A percentile compares a stretch with the other conserved stretches of the same genome.
Evolutionary conservation across 1,140 invertebrate genomes (phyloP).

Genomic region (Heterodera carotae): DNA sequence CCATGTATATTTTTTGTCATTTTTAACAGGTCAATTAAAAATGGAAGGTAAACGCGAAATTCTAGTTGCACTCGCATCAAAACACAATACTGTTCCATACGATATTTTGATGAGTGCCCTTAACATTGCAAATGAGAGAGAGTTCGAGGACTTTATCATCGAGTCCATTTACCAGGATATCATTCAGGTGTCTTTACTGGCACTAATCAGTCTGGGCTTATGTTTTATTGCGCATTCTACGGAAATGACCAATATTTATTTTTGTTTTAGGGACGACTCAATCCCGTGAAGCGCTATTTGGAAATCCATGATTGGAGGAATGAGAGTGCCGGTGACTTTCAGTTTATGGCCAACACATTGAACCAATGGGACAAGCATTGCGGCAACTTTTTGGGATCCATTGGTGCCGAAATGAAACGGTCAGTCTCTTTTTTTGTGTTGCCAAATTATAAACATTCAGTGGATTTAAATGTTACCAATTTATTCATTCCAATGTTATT

Average conservation of each 20-base stretch:
- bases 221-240: not conserved
- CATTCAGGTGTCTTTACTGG: conserved; percentile 3
- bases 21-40: not conserved
- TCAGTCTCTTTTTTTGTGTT: not conserved
- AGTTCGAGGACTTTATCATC: conserved; percentile 26
- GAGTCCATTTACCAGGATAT: conserved; percentile 23
- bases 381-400: conserved; percentile 1
- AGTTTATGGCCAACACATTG: conserved; percentile 17
- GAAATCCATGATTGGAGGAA: conserved; percentile 22
- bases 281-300: conserved; percentile 15
- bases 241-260: too few species aligned
- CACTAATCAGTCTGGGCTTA: too few species aligned
- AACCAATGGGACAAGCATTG: conserved; percentile 20
- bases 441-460: too few species aligned
- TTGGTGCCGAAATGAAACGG: conserved; percentile 5
- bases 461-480: too few species aligned
- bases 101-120: conserved; percentile 22
- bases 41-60: not conserved
- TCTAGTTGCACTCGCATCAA: conserved; percentile 20
- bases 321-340: not conserved
- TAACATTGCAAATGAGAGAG: conserved; percentile 15
- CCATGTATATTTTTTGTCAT: too few species aligned
- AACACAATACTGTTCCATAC: conserved; percentile 17
- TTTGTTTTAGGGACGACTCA: conserved; percentile 29
- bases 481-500: not conserved